phyloP scores from a whole-genome alignment of 1,140 invertebrate genomes.

The Acromyrmex heyeri region DNA sequence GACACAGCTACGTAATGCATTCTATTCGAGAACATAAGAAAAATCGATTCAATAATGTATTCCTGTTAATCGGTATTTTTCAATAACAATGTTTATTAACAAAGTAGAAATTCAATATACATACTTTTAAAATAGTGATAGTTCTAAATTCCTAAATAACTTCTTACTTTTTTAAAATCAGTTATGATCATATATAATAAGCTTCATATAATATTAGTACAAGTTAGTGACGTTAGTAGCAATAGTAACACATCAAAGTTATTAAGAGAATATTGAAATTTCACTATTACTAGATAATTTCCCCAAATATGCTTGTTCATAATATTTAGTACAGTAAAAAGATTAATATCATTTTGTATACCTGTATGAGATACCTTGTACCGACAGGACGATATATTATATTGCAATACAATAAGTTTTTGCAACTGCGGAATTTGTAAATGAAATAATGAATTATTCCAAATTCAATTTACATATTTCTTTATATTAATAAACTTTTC shows the following conservation, averaged over 20 bases:
- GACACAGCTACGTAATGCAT: neutral
- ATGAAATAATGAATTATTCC: neutral
- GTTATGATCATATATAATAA: neutral
- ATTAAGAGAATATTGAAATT: slow-evolving; percentile 21
- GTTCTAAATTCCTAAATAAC: neutral
- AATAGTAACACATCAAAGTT: neutral
- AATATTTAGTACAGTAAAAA: slow-evolving; percentile 12
- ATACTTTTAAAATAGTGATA: neutral
- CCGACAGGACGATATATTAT: neutral
- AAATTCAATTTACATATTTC: neutral
- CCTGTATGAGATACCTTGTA: neutral
- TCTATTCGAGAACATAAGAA: neutral
- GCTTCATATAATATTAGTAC: neutral
- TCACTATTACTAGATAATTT: neutral
- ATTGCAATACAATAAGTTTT: neutral
- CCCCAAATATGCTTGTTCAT: neutral
- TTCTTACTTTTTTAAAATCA: neutral
- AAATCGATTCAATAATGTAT: slow-evolving; percentile 20
- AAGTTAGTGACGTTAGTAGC: neutral
- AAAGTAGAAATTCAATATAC: neutral
- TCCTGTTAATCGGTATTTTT: neutral
- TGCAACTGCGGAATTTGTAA: neutral
- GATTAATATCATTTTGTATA: slow-evolving; percentile 32
- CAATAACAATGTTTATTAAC: neutral
- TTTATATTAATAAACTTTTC: no score